Conservation (phyloP, 1,140 invertebrate species). For the Pogonomyrmex barbatus region DNA sequence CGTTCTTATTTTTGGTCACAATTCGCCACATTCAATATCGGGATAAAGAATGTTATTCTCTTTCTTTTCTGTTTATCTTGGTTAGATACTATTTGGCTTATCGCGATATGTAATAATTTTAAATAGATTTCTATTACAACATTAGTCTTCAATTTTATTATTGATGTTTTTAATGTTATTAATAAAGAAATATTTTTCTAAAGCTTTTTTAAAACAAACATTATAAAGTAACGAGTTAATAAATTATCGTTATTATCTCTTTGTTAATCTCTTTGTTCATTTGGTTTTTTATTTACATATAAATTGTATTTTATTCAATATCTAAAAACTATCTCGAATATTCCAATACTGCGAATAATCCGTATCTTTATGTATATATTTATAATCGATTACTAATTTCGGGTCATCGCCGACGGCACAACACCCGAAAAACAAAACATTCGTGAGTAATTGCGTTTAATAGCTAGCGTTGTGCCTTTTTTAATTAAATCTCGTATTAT, state of each 20-base stretch:
- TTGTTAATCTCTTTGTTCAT: neutral
- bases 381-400: constrained; percentile 56
- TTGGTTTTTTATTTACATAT: neutral
- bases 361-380: neutral
- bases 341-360: neutral
- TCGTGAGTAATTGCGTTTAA: constrained; percentile 58
- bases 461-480: constrained; percentile 71
- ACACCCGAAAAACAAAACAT: constrained; percentile 46
- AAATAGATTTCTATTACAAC: neutral
- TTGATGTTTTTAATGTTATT: neutral
- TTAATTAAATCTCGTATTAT: constrained; percentile 75
- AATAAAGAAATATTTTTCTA: neutral
- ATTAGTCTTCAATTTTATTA: neutral
- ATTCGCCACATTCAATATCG: constrained; percentile 74
- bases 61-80: neutral
- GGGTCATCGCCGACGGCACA: constrained; percentile 42
- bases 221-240: neutral
- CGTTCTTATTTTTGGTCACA: constrained; percentile 75
- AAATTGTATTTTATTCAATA: constrained; percentile 51
- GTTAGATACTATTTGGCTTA: neutral
- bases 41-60: constrained; percentile 4
- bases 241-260: neutral
- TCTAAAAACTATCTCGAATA: constrained; percentile 47
- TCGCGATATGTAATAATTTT: constrained; percentile 10
- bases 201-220: neutral